A percentile compares a stretch with the other conserved stretches of the same genome.
phyloP scores from a whole-genome alignment of 2,888 invertebrate species.

The Tanaodytes sp. region DNA sequence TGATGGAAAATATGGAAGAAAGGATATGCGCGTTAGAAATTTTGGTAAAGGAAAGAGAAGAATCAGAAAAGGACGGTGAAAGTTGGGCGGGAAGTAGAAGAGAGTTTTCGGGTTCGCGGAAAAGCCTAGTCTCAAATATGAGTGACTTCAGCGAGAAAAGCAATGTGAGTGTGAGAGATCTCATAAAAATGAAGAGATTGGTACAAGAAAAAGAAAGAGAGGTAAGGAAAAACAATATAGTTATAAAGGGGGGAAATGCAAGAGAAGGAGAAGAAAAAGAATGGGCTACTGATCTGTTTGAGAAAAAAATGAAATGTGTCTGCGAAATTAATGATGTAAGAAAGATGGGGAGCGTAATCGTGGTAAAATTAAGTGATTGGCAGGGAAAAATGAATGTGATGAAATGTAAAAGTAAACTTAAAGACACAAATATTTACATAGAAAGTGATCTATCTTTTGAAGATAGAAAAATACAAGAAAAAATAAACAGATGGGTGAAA shows the following conservation, averaged over 20 bases:
- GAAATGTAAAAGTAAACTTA: neutral
- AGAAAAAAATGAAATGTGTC: neutral
- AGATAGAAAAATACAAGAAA: constrained; percentile 10
- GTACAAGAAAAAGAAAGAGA: constrained; percentile 4
- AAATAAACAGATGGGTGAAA: constrained; percentile 1
- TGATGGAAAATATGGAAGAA: constrained; percentile 3
- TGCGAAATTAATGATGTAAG: neutral
- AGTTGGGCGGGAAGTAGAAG: constrained; percentile 5
- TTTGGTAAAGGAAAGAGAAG: neutral
- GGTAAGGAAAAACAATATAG: constrained; percentile 2
- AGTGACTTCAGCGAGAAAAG: constrained; percentile 1
- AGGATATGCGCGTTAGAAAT: constrained; percentile 7
- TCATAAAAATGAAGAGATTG: constrained; percentile 9
- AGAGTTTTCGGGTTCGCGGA: constrained; percentile 1
- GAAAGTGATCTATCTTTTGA: neutral
- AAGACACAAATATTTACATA: neutral
- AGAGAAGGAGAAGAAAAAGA: neutral
- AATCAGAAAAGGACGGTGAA: neutral
- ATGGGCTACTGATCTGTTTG: neutral
- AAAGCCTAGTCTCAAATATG: constrained; percentile 6
- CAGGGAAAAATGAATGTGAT: constrained; percentile 14
- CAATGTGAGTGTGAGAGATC: constrained; percentile 4
- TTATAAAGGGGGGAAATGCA: neutral
- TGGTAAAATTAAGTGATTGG: neutral
- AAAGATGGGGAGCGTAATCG: constrained; percentile 6